phyloP scores from a whole-genome alignment of 2,113 vertebrate species.

The Passer montanus region DNA sequence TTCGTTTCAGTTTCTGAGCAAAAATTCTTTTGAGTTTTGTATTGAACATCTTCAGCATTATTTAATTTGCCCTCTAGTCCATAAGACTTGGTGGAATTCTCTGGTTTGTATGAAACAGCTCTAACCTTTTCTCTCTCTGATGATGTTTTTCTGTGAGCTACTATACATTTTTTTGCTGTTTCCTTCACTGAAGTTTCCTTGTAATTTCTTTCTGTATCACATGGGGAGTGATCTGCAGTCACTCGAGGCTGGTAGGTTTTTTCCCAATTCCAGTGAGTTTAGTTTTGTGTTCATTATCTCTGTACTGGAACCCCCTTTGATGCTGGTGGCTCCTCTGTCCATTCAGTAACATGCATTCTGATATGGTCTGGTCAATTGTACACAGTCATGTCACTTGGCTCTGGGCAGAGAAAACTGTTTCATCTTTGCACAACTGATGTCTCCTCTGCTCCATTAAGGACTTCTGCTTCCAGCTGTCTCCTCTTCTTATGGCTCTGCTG shows the following conservation, averaged over 20 bases:
- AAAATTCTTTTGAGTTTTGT: conserved; percentile 9
- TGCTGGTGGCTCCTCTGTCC: not conserved
- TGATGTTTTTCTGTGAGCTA: not conserved
- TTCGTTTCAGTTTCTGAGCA: not conserved
- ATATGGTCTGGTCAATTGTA: not conserved
- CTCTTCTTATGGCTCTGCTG: not conserved
- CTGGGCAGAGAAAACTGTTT: not conserved
- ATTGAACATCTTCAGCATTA: not conserved
- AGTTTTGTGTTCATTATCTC: not conserved
- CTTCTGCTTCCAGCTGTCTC: not conserved
- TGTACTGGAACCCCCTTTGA: not conserved
- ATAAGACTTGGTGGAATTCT: not conserved
- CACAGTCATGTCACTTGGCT: not conserved
- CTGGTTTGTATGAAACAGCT: not conserved
- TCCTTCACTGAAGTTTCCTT: not conserved
- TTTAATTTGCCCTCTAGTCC: not conserved
- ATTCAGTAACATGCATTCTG: not conserved
- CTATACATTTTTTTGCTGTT: not conserved
- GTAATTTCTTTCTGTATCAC: not conserved
- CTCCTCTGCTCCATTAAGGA: not conserved
- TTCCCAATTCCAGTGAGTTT: not conserved
- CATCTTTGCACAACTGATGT: not conserved
- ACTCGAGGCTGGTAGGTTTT: not conserved
- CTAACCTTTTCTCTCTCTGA: not conserved
- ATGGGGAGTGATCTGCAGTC: not conserved